phyloP scores from a whole-genome alignment of 2,888 invertebrate species.

The Sinohyriopsis cumingii region DNA sequence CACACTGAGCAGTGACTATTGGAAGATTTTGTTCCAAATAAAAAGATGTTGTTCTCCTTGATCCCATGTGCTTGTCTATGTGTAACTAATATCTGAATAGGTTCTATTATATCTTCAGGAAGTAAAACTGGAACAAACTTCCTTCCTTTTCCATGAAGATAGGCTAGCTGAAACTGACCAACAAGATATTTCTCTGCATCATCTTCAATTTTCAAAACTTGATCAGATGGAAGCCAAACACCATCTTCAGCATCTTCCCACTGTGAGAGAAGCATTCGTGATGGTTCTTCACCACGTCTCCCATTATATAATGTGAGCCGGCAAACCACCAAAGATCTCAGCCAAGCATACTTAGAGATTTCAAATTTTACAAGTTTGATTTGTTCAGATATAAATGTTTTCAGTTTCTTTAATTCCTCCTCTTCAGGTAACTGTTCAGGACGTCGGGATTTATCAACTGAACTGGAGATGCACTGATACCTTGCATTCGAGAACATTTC shows the following conservation, averaged over 20 bases:
- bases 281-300: constrained; percentile 28
- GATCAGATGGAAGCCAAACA: constrained; percentile 17
- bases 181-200: constrained; percentile 30
- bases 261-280: constrained; percentile 13
- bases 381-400: constrained; percentile 14
- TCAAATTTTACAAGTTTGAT: constrained; percentile 9
- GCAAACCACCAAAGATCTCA: constrained; percentile 26
- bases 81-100: constrained; percentile 15
- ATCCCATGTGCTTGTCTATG: constrained; percentile 23
- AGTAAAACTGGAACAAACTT: constrained; percentile 34
- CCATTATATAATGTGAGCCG: constrained; percentile 30
- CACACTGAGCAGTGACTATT: constrained; percentile 26
- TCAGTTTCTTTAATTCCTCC: constrained; percentile 12
- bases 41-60: constrained; percentile 13
- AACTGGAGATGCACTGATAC: constrained; percentile 11
- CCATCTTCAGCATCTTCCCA: constrained; percentile 10
- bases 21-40: constrained; percentile 29
- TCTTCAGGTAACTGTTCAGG: constrained; percentile 20
- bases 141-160: constrained; percentile 29
- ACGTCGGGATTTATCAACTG: constrained; percentile 13
- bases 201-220: constrained; percentile 22
- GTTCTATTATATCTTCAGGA: constrained; percentile 23
- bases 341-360: constrained; percentile 16
- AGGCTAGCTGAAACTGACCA: constrained; percentile 24
- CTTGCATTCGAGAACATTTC: constrained; percentile 16